Conservation (phyloP, 2,888 invertebrate species). For the Ellobium chinense region DNA sequence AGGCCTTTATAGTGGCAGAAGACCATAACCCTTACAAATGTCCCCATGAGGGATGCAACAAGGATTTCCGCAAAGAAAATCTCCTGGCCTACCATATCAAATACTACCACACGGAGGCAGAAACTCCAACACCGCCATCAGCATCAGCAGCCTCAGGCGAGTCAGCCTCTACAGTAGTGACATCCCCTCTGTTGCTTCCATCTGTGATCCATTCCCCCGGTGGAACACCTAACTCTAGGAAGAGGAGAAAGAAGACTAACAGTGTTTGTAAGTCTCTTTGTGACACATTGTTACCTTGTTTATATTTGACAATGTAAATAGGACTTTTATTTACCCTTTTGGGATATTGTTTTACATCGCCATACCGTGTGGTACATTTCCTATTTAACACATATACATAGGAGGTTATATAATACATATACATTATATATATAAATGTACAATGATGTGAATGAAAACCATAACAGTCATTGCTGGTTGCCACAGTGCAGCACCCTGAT, state of each 20-base stretch:
- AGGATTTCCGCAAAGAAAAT: slow-evolving; percentile 94
- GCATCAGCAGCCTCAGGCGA: slow-evolving; percentile 51
- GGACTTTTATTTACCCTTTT: too few relatives aligned
- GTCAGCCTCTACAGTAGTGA: slow-evolving; percentile 12
- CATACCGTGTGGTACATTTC: too few relatives aligned
- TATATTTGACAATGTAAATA: too few relatives aligned
- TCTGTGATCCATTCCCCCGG: background rate
- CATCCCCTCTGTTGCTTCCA: slow-evolving; percentile 9
- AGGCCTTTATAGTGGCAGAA: slow-evolving; percentile 76
- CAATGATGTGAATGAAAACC: too few relatives aligned
- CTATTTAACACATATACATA: too few relatives aligned
- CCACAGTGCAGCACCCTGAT: too few relatives aligned
- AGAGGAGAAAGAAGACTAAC: slow-evolving; percentile 45
- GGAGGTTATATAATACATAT: too few relatives aligned
- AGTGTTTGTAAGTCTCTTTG: slow-evolving; percentile 52
- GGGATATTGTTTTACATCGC: too few relatives aligned
- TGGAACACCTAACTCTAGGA: background rate
- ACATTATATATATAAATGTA: too few relatives aligned
- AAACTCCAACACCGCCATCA: slow-evolving; percentile 48
- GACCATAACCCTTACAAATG: slow-evolving; percentile 79
- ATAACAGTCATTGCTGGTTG: too few relatives aligned
- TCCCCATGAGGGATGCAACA: slow-evolving; percentile 85
- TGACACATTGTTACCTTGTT: too few relatives aligned
- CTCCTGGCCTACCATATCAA: slow-evolving; percentile 95
- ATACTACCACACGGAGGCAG: slow-evolving; percentile 86